These are phyloP conservation scores for Sipunculus nudus DNA, from an alignment of 2,888 invertebrate species.

Conservation along the genomic window DNA sequence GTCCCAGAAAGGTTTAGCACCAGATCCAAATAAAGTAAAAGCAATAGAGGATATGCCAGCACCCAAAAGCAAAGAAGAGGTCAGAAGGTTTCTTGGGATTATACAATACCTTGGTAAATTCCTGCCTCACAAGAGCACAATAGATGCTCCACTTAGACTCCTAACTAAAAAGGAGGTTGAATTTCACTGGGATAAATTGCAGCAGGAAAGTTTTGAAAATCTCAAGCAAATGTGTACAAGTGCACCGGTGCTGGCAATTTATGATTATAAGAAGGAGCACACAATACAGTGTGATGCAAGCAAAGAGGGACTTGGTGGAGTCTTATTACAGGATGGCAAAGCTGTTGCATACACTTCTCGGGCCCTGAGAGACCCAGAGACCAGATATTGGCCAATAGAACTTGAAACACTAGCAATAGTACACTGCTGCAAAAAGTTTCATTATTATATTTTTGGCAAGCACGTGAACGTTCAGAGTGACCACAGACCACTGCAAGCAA, in stretches of 20 bases:
- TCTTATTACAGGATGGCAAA: neutral
- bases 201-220: no score
- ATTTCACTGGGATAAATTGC: no score
- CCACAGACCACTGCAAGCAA: slow-evolving; percentile 33
- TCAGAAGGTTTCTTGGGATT: no score
- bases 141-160: no score
- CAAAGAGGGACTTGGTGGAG: slow-evolving; percentile 2
- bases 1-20: no score
- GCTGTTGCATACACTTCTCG: slow-evolving; percentile 17
- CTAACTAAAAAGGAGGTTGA: no score
- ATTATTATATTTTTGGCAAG: slow-evolving; percentile 15
- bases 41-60: no score
- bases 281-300: slow-evolving; percentile 10
- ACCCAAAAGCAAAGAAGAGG: no score
- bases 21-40: no score
- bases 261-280: neutral
- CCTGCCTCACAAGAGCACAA: no score
- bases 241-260: slow-evolving; percentile 5
- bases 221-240: no score
- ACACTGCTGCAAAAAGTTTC: slow-evolving; percentile 4
- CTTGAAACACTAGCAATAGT: slow-evolving; percentile 6
- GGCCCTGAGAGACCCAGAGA: slow-evolving; percentile 9
- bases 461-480: slow-evolving; percentile 14
- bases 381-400: slow-evolving; percentile 10
- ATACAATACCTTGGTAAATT: no score